These are phyloP conservation scores for Nesoenas mayeri DNA, from an alignment of 2,113 vertebrate genomes.

Conservation along the genomic window DNA sequence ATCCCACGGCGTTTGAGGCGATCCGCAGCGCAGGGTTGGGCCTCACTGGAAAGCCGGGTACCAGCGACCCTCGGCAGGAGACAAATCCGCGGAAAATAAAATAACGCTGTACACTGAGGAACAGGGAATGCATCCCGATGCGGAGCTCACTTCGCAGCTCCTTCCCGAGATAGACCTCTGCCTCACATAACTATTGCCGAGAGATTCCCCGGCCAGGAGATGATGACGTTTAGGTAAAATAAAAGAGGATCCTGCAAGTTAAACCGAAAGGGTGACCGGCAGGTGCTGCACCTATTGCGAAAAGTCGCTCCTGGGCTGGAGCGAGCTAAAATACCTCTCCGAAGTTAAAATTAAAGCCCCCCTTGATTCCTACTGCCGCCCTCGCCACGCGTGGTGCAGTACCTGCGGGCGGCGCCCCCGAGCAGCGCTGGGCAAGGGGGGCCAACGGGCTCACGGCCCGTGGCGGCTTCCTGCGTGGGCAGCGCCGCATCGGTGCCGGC, in stretches of 20 bases:
- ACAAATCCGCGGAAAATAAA: neutral
- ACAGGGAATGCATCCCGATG: neutral
- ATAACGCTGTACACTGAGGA: neutral
- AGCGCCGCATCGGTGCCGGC: neutral
- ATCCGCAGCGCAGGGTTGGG: neutral
- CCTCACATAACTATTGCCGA: neutral
- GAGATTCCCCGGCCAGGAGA: neutral
- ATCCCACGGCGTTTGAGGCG: neutral
- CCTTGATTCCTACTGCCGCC: neutral
- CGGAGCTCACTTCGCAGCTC: too few relatives aligned
- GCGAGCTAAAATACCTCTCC: neutral
- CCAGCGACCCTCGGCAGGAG: neutral
- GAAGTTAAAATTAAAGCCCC: neutral
- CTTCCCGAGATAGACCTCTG: neutral
- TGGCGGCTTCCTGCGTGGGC: neutral
- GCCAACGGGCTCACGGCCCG: rapidly evolving
- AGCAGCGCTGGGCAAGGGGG: neutral
- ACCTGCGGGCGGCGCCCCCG: neutral
- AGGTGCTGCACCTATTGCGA: neutral
- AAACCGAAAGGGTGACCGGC: neutral
- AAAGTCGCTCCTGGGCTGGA: neutral
- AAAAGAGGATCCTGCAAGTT: neutral
- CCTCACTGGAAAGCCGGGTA: neutral
- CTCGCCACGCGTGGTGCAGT: neutral
- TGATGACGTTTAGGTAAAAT: neutral